phyloP scores from a whole-genome alignment of 2,797 vertebrate species.

The Sebastes iracundus region DNA sequence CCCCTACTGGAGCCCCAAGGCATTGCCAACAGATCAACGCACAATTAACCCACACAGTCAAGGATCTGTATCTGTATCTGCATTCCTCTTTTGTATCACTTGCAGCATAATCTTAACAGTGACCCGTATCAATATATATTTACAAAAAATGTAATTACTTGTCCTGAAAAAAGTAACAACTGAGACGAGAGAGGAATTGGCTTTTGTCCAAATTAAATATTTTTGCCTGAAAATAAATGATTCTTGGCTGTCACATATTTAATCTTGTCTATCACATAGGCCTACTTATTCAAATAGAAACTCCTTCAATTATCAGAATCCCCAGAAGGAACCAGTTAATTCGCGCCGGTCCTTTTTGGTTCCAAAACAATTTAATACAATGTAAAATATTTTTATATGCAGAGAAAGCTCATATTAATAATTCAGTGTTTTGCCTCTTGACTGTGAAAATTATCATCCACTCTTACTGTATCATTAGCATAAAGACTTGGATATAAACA shows the following conservation, averaged over 20 bases:
- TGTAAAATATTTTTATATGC: constrained; percentile 6
- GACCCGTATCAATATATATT: no score
- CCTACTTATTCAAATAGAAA: not conserved
- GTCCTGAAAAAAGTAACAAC: no score
- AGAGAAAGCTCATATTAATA: constrained; percentile 18
- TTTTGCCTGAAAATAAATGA: not conserved
- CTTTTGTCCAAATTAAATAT: not conserved
- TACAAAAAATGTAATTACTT: no score
- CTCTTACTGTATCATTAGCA: constrained; percentile 24
- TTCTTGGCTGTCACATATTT: not conserved
- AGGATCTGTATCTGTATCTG: no score
- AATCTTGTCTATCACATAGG: not conserved
- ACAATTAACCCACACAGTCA: no score
- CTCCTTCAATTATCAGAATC: constrained; percentile 1
- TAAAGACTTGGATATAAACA: constrained; percentile 35
- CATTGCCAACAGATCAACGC: not conserved
- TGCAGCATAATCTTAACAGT: no score
- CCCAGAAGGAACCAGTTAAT: not conserved
- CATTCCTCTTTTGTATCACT: no score
- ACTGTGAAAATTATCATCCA: constrained; percentile 19
- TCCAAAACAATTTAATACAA: constrained; percentile 1
- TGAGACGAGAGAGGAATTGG: not conserved
- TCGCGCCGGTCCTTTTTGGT: not conserved
- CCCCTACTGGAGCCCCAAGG: not conserved
- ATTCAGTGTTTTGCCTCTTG: constrained; percentile 29